Base-by-base conservation (phyloP, 92 coral and sea anemone species). In the Hydrozoanthus gracilis region DNA sequence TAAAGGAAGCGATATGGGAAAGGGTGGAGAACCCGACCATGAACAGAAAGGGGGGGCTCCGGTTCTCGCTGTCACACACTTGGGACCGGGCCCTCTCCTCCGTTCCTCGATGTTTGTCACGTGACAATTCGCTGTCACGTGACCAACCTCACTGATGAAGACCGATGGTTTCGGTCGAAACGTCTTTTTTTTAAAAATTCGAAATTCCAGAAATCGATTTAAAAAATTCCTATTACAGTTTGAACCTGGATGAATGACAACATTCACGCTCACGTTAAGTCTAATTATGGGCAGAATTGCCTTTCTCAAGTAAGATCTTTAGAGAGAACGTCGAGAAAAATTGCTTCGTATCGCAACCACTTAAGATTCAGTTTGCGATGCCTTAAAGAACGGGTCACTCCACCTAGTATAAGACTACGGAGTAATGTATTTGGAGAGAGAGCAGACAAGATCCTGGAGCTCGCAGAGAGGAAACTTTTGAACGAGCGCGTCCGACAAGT, bases 401-500 rank as follows among this genome's bases (percentile, higher is more conserved):
- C 67, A 61, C 17, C 39, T 27, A 27, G 86, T 66, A 68, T 67
- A 18, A 70, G 76, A 71, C 51, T 71, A 71, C 17, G 71, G 76
- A 69, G 88, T 64, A 71, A 70, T 52, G 80, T 84, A 20, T 47
- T 58, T 84, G 88, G 71, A 66, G 71, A 66, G 44, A 66, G 71
- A 20, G 71, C 45, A 66, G 71, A 66, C 44, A 66, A 84, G 67
- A 71, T 84, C 52, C 66, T 84, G 9, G 47, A 61, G 71, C 60
- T 68, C 82, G 88, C 88, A 64, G 88, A 84, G 80, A 84, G 82
- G 73, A 84, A 84, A 52, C 73, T 86, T 18, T 60, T 74, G 47
- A 76, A 75, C 77, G 88, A 76, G 65, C 65, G 83, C 44, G 83
- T 86, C 77, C 83, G 83, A 11, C 88, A 86, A 67, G 83, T 86